Percentiles rank a stretch among this genome's conserved stretches.
phyloP scores from a whole-genome alignment of 2,113 vertebrate species.

The Eretmochelys imbricata region DNA sequence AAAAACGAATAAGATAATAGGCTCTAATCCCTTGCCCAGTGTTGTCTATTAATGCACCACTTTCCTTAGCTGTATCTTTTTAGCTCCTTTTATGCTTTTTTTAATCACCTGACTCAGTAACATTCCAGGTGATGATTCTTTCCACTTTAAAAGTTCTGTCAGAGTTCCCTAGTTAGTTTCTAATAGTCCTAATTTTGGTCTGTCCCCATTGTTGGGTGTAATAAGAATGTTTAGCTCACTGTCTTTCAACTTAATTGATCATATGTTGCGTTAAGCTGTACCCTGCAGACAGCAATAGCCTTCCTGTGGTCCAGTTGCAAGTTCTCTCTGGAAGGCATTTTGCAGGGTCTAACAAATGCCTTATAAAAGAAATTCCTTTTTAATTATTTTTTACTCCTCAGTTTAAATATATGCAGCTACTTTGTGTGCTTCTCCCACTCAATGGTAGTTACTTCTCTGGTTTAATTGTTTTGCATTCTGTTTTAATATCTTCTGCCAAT shows the following conservation, averaged over 20 bases:
- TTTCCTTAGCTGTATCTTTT: neutral
- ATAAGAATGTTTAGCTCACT: neutral
- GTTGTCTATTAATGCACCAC: neutral
- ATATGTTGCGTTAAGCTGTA: neutral
- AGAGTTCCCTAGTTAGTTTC: neutral
- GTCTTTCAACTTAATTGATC: neutral
- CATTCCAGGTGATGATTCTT: neutral
- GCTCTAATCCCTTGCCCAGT: neutral
- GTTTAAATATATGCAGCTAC: neutral
- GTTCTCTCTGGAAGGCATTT: neutral
- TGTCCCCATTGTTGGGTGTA: accelerated
- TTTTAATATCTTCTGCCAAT: neutral
- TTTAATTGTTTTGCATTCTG: neutral
- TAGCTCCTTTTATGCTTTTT: neutral
- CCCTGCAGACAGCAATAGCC: neutral
- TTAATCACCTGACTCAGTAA: neutral
- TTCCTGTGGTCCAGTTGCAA: neutral
- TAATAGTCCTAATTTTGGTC: neutral
- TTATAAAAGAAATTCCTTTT: neutral
- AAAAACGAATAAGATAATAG: neutral
- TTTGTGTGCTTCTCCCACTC: neutral
- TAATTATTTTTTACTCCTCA: neutral
- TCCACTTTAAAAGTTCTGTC: neutral
- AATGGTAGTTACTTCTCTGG: neutral
- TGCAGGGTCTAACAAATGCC: neutral